phyloP scores from a whole-genome alignment of 2,888 invertebrate species.

The Zeuzera pyrina region DNA sequence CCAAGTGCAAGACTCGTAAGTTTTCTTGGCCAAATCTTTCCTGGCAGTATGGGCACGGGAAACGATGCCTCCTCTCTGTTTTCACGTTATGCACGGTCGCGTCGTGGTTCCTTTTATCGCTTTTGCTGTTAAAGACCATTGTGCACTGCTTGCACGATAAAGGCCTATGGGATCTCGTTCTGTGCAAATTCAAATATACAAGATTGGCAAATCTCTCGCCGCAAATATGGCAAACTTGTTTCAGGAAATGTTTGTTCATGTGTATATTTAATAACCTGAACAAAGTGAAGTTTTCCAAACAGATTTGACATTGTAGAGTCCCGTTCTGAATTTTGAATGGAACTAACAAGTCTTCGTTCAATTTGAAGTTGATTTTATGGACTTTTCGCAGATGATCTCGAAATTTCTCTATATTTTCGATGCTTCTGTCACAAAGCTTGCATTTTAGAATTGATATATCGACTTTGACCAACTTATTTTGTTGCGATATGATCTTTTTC shows the following conservation, averaged over 20 bases:
- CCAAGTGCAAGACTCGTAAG: conserved; percentile 32
- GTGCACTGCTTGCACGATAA: neutral
- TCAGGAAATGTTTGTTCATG: conserved; percentile 6
- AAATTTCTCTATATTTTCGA: conserved; percentile 25
- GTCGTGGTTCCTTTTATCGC: neutral
- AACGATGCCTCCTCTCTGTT: conserved; percentile 32
- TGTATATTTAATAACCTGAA: conserved; percentile 52
- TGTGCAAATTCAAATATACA: neutral
- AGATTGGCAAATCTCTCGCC: neutral
- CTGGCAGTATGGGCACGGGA: conserved; percentile 40
- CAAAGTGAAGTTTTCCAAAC: conserved; percentile 30
- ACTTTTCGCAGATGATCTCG: conserved; percentile 28
- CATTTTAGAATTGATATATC: conserved; percentile 45
- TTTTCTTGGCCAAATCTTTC: conserved; percentile 46
- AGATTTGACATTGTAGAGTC: conserved; percentile 42
- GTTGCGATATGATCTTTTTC: conserved; percentile 45
- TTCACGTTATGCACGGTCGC: conserved; percentile 22
- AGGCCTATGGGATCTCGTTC: neutral
- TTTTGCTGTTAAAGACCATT: neutral
- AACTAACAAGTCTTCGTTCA: conserved; percentile 38
- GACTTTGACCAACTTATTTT: conserved; percentile 49
- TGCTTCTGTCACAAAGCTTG: conserved; percentile 29
- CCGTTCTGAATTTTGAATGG: conserved; percentile 41
- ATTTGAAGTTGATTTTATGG: conserved; percentile 31
- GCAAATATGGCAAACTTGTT: neutral